Evolutionary conservation across 2,888 invertebrate species (phyloP).

Genomic region (Margaritifera margaritifera): DNA sequence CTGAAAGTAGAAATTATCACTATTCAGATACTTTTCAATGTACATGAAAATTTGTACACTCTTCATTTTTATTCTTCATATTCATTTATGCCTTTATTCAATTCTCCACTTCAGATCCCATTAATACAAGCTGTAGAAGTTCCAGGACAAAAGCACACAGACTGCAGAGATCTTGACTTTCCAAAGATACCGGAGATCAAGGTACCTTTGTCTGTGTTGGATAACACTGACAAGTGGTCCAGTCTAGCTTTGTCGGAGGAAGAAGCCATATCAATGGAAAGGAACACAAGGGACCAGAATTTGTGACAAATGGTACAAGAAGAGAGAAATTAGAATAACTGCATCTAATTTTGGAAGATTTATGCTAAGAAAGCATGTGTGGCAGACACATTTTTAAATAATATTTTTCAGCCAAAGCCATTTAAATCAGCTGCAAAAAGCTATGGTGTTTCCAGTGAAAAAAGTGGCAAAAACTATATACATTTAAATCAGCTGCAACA

Average conservation of each 20-base stretch:
- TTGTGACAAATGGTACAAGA: conserved; percentile 10
- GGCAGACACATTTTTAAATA: too few species aligned
- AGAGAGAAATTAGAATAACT: conserved; percentile 11
- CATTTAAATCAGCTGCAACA: conserved; percentile 15
- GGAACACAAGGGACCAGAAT: conserved; percentile 14
- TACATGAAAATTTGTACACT: not conserved
- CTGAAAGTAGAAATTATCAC: conserved; percentile 11
- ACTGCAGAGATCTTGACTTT: too few species aligned
- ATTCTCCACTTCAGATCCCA: conserved; percentile 5
- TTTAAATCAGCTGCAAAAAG: conserved; percentile 15
- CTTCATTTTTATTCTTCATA: too few species aligned
- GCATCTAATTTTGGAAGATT: conserved; percentile 21
- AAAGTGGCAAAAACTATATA: too few species aligned
- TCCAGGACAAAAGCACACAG: too few species aligned
- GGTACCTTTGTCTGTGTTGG: too few species aligned
- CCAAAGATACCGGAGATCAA: too few species aligned
- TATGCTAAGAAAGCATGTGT: not conserved
- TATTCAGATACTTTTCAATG: not conserved
- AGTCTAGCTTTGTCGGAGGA: not conserved
- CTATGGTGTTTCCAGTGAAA: conserved; percentile 18
- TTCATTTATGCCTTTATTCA: too few species aligned
- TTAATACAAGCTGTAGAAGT: conserved; percentile 4
- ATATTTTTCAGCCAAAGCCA: not conserved
- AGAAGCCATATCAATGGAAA: conserved; percentile 3
- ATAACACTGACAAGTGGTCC: too few species aligned